Conservation (phyloP, 2,797 vertebrate genomes). For the Novumbra hubbsi region DNA sequence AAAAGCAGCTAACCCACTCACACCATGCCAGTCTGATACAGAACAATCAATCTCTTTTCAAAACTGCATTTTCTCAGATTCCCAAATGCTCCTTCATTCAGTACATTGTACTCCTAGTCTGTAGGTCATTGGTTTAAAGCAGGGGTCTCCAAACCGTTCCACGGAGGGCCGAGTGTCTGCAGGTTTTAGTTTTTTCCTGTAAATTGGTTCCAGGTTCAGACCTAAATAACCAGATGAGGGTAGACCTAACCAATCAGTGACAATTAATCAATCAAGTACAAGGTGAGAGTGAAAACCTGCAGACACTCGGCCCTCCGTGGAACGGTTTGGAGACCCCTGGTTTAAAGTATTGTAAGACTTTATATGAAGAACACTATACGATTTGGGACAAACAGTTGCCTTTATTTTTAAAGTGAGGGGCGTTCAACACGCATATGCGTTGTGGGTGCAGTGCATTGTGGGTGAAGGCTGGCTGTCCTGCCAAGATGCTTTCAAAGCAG, state of each 20-base stretch:
- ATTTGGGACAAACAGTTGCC: background rate
- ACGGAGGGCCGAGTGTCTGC: too few species aligned
- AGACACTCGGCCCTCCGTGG: too few species aligned
- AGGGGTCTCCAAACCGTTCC: too few species aligned
- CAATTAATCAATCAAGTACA: too few species aligned
- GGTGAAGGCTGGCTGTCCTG: constrained; percentile 18
- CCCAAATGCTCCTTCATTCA: background rate
- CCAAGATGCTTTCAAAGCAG: constrained; percentile 43
- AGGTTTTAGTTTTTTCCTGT: too few species aligned
- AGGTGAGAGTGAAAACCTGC: too few species aligned
- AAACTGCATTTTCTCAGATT: constrained; percentile 18
- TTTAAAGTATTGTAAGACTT: background rate
- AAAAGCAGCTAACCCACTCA: constrained; percentile 13
- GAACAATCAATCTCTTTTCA: background rate
- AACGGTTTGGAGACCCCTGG: background rate
- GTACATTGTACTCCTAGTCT: background rate
- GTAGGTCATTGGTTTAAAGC: background rate
- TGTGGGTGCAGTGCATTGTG: background rate
- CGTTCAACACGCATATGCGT: background rate
- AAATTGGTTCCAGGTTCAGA: too few species aligned
- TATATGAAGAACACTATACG: background rate
- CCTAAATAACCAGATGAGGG: too few species aligned
- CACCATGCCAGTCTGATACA: background rate
- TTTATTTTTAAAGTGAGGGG: background rate
- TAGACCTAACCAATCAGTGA: too few species aligned